Percentiles rank a stretch among this genome's conserved stretches.
Conservation (phyloP, 2,113 vertebrate species). For the Mobula hypostoma region DNA sequence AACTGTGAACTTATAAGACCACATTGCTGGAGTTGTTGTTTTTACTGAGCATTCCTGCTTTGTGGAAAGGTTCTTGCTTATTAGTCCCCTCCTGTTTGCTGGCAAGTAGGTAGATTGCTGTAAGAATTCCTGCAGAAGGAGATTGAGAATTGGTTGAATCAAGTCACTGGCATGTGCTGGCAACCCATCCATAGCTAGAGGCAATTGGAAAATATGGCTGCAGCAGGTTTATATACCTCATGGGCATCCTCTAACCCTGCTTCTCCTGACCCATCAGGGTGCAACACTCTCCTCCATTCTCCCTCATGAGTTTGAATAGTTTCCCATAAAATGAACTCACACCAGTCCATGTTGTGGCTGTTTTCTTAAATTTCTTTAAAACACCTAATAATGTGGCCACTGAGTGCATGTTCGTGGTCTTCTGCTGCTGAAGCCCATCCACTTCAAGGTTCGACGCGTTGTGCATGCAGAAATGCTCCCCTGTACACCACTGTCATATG, state of each 20-base stretch:
- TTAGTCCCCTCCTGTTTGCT: not conserved
- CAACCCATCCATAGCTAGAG: not conserved
- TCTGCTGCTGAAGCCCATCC: no score
- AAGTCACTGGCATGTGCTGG: not conserved
- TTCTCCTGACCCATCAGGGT: not conserved
- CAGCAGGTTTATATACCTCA: not conserved
- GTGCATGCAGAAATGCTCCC: no score
- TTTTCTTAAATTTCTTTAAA: no score
- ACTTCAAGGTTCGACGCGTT: no score
- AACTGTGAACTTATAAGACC: not conserved
- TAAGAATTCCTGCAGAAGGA: no score
- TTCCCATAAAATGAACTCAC: not conserved
- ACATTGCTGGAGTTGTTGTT: not conserved
- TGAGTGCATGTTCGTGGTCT: no score
- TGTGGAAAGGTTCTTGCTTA: not conserved
- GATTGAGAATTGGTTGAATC: not conserved
- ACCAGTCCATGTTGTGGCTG: not conserved
- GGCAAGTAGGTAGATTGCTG: not conserved
- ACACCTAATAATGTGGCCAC: no score
- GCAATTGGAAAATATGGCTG: not conserved
- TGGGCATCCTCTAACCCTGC: not conserved
- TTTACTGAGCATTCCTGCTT: not conserved
- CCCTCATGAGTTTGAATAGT: not conserved
- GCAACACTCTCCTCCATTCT: not conserved
- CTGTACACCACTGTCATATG: no score